A percentile compares a stretch with the other conserved stretches of the same genome.
Evolutionary conservation across 2,113 vertebrate species (phyloP).

Genomic region (Strigops habroptila): DNA sequence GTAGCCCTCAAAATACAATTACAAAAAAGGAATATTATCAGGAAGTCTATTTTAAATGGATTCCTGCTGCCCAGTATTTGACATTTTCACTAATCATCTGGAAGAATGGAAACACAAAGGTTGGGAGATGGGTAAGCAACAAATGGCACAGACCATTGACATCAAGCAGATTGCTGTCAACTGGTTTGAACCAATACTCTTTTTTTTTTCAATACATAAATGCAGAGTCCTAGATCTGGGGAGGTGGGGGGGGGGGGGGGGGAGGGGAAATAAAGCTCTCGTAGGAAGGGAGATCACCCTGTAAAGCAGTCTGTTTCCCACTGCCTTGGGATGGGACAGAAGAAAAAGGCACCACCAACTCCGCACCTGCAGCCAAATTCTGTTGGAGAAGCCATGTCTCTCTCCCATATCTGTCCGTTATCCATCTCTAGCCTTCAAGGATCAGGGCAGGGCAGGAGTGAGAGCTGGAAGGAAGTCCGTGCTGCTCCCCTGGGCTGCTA

Average conservation of each 20-base stretch:
- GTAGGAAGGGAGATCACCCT: background rate
- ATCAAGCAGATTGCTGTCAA: background rate
- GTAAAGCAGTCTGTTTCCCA: background rate
- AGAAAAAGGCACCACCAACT: background rate
- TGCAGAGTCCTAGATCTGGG: background rate
- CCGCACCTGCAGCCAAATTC: background rate
- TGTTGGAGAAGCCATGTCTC: rapidly evolving
- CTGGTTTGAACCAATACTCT: background rate
- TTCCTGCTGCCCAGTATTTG: background rate
- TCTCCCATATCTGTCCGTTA: background rate
- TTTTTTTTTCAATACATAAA: background rate
- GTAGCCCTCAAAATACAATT: background rate
- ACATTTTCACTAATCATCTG: background rate
- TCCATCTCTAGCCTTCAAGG: background rate
- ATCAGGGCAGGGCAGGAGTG: background rate
- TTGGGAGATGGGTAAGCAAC: background rate
- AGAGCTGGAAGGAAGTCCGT: background rate
- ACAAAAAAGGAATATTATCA: background rate
- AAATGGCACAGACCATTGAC: background rate
- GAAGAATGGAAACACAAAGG: background rate
- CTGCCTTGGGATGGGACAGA: background rate
- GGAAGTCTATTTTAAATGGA: background rate
- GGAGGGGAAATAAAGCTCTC: background rate
- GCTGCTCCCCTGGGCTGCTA: background rate
- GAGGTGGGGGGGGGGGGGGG: too few relatives aligned